Conservation (phyloP, 2,888 invertebrate species). For the Scaptomyza caliginosa region DNA sequence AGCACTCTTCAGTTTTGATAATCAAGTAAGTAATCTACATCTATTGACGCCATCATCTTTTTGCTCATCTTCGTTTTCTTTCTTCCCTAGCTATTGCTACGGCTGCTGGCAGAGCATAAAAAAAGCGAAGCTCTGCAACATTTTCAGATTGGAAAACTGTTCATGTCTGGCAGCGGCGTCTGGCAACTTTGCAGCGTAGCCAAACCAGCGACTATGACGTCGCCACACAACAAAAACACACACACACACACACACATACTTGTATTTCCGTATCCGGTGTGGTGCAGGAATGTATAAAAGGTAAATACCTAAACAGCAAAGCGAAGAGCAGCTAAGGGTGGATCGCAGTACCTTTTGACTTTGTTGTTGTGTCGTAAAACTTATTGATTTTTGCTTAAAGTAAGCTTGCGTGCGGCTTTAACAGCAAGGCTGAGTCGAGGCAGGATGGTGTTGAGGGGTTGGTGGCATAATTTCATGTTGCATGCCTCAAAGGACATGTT, state of each 20-base stretch:
- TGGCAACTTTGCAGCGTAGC: constrained; percentile 52
- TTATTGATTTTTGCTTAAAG: constrained; percentile 67
- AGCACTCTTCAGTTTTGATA: constrained; percentile 22
- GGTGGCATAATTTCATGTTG: constrained; percentile 45
- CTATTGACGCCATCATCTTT: constrained; percentile 23
- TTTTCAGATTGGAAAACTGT: constrained; percentile 34
- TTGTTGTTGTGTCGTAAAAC: constrained; percentile 41
- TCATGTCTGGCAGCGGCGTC: constrained; percentile 62
- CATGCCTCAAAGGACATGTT: constrained; percentile 60
- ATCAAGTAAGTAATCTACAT: constrained; percentile 47
- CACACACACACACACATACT: constrained; percentile 17
- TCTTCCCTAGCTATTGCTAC: not conserved
- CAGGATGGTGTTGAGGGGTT: not conserved
- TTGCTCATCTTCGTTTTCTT: not conserved
- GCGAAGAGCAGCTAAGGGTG: constrained; percentile 38
- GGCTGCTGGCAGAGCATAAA: not conserved
- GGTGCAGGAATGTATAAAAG: constrained; percentile 18
- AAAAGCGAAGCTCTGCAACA: constrained; percentile 15
- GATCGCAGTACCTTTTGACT: constrained; percentile 50
- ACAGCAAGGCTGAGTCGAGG: constrained; percentile 3
- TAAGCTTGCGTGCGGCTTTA: constrained; percentile 43
- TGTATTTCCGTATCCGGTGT: constrained; percentile 48
- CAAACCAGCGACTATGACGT: constrained; percentile 33
- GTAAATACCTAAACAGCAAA: constrained; percentile 60
- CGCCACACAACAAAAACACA: constrained; percentile 2